These are phyloP conservation scores for Enteromius anoplus DNA, from an alignment of 2,797 vertebrate species.

Conservation along the genomic window DNA sequence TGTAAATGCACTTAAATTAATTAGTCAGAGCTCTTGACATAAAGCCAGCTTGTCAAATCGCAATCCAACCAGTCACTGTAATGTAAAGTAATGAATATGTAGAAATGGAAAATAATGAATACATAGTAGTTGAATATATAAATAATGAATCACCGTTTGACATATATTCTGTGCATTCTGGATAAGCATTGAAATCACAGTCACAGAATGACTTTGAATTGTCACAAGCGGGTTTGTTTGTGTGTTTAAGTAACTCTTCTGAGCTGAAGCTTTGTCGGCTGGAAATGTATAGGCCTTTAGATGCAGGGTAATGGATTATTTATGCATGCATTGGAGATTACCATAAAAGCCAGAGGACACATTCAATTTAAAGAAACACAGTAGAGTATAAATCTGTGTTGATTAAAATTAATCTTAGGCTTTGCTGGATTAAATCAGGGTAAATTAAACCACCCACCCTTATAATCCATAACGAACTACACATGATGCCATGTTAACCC, in stretches of 20 bases:
- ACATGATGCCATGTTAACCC: conserved; percentile 71
- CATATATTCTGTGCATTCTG: conserved; percentile 19
- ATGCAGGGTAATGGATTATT: conserved; percentile 29
- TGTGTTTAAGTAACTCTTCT: not conserved
- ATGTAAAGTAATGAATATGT: conserved; percentile 34
- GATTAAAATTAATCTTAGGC: not conserved
- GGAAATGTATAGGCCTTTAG: conserved; percentile 16
- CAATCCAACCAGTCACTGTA: conserved; percentile 9
- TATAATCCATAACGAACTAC: conserved; percentile 77
- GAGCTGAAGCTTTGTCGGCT: conserved; percentile 12
- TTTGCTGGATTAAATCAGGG: not conserved
- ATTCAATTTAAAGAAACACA: conserved; percentile 62
- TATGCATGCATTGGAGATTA: conserved; percentile 14
- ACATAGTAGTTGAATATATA: conserved; percentile 16
- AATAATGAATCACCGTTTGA: conserved; percentile 17
- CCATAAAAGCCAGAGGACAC: conserved; percentile 26
- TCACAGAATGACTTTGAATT: not conserved
- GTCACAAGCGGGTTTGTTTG: not conserved
- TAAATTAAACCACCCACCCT: conserved; percentile 71
- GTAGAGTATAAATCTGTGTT: not conserved
- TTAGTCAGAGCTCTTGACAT: conserved; percentile 32
- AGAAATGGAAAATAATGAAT: conserved; percentile 22
- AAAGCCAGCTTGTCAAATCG: conserved; percentile 12
- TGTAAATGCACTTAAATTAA: conserved; percentile 30
- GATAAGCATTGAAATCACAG: conserved; percentile 1